phyloP scores from a whole-genome alignment of 2,888 invertebrate genomes.

The Philereme vetulata region DNA sequence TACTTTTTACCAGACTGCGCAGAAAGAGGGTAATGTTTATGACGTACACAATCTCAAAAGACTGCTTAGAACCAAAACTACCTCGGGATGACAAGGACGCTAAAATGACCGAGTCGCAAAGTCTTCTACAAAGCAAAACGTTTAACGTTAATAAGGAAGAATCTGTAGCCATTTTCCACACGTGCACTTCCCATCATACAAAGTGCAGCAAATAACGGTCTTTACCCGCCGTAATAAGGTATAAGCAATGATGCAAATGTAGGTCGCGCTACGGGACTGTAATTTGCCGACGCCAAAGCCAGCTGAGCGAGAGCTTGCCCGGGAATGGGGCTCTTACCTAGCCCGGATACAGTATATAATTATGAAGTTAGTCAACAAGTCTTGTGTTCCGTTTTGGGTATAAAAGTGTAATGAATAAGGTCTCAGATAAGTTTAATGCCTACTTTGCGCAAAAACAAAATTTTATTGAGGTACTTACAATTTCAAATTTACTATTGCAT shows the following conservation, averaged over 20 bases:
- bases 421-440: too few species aligned
- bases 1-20: too few species aligned
- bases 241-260: conserved; percentile 51
- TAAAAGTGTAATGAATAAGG: conserved; percentile 5
- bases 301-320: conserved; percentile 32
- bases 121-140: too few species aligned
- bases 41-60: too few species aligned
- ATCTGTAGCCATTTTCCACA: conserved; percentile 1
- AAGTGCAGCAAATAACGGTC: conserved; percentile 38
- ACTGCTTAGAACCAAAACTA: too few species aligned
- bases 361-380: conserved; percentile 20
- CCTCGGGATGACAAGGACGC: too few species aligned
- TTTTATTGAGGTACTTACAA: too few species aligned
- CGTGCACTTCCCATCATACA: conserved; percentile 18
- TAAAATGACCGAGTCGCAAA: too few species aligned
- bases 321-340: conserved; percentile 25
- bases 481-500: too few species aligned
- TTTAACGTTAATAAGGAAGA: background rate
- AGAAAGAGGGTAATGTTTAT: too few species aligned
- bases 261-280: conserved; percentile 49
- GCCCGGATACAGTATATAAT: conserved; percentile 19
- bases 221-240: conserved; percentile 44
- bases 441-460: too few species aligned
- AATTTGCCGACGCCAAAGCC: conserved; percentile 41
- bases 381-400: conserved; percentile 12